Base-by-base conservation (phyloP, 2,113 vertebrate species). In the Nesogale talazaci region DNA sequence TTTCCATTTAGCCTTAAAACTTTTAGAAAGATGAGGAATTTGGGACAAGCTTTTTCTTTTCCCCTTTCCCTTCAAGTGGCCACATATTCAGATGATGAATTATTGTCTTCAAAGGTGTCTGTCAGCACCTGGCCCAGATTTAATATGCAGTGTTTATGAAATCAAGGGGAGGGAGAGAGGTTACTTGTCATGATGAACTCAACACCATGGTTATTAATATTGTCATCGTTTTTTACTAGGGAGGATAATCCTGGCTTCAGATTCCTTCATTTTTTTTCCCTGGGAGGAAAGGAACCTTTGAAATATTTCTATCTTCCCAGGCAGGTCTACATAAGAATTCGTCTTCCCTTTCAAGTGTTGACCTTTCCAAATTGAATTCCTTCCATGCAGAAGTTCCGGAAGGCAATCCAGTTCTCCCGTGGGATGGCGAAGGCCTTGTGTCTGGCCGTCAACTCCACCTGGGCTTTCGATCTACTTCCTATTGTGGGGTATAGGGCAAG, bases 31-130 rank as follows among this genome's bases (percentile, higher is more conserved):
- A 95, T 93, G 94, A 95, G 94, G 86, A 96, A 92, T 95, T 97
- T 95, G 95, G 94, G 80, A 76, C 31, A 83, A 95, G 65, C 67
- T 92, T 31, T 91, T 95, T 94, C 94, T 92, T 95, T 88, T 31
- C 61, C 61, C 16, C 16, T 31, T 93, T 69, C 94, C 3, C 93
- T 88, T 97, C 91, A 91, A 85, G 91, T 92, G 86, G 59, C 79
- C 92, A 92, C 89, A 96, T 94, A 96, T 46, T 96, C 93, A 89
- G 78, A 89, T 91, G 89, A 90, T 89, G 42, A 90, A 95, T 86
- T 90, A 76, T 34, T 56, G 79, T 95, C 85, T 95, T 95, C 74
- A 70, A 93, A 92, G 94, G 96, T 96, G 94, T 96, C 95, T 95
- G 82, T 56, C 92, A 88, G 84, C 61, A 89, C 91, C 82, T 94